phyloP scores from a whole-genome alignment of 1,140 invertebrate genomes.

The Aphidius ervi region DNA sequence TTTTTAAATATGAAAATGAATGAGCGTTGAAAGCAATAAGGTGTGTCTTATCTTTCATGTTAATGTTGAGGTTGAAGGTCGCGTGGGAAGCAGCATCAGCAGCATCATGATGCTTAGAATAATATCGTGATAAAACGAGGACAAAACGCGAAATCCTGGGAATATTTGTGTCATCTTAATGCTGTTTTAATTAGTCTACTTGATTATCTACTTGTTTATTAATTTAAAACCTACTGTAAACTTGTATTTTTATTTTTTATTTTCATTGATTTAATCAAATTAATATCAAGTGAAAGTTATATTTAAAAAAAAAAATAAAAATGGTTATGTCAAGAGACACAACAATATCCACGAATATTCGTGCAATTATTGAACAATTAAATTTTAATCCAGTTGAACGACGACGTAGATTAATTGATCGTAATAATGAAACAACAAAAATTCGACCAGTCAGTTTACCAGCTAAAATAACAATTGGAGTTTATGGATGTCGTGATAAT shows the following conservation, averaged over 20 bases:
- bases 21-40: conserved; percentile 7
- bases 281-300: conserved; percentile 9
- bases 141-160: conserved; percentile 36
- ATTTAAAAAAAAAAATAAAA: conserved; percentile 20
- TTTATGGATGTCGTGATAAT: conserved; percentile 40
- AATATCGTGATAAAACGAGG: conserved; percentile 31
- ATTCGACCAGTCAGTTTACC: conserved; percentile 25
- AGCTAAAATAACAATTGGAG: conserved; percentile 46
- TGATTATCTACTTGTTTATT: conserved; percentile 17
- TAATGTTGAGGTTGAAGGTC: conserved; percentile 30
- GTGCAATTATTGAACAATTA: conserved; percentile 50
- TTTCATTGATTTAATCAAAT: background rate
- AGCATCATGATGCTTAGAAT: conserved; percentile 27
- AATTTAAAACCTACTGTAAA: background rate
- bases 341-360: conserved; percentile 48
- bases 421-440: conserved; percentile 25
- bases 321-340: conserved; percentile 49
- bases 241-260: background rate
- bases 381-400: conserved; percentile 46
- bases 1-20: too few species aligned
- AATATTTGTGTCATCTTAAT: conserved; percentile 21
- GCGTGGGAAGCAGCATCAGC: conserved; percentile 40
- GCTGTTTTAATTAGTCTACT: too few species aligned
- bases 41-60: conserved; percentile 17
- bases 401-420: conserved; percentile 34